Conservation (phyloP, 2,888 invertebrate genomes). For the Dione juno region DNA sequence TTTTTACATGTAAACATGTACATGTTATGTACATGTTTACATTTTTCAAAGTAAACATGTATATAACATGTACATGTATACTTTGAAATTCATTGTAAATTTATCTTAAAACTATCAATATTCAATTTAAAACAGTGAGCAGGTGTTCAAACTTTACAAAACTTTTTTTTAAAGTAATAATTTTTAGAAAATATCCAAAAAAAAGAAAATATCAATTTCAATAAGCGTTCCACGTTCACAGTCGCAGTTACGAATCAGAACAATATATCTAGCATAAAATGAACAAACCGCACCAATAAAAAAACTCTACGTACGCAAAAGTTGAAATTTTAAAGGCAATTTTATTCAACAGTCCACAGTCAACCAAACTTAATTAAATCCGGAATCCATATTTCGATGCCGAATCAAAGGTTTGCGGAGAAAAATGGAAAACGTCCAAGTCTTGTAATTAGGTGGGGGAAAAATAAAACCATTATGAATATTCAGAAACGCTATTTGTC, state of each 20-base stretch:
- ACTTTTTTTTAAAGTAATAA: not conserved
- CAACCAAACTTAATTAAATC: conserved; percentile 58
- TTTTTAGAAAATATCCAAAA: not conserved
- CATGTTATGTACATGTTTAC: too few species aligned
- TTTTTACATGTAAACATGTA: too few species aligned
- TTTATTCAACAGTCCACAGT: conserved; percentile 45
- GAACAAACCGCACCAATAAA: conserved; percentile 36
- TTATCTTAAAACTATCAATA: too few species aligned
- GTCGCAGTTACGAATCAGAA: conserved; percentile 24
- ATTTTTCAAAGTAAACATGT: too few species aligned
- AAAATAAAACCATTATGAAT: conserved; percentile 58
- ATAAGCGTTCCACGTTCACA: conserved; percentile 8
- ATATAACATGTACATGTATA: too few species aligned
- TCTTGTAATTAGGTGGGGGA: conserved; percentile 56
- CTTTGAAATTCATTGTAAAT: too few species aligned
- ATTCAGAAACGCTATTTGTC: conserved; percentile 53
- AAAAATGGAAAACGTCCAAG: conserved; percentile 60
- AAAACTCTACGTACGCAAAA: conserved; percentile 36
- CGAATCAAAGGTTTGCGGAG: conserved; percentile 57
- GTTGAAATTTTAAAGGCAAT: conserved; percentile 45
- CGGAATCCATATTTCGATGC: conserved; percentile 61
- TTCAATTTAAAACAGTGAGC: too few species aligned
- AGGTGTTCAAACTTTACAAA: not conserved
- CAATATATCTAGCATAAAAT: conserved; percentile 33
- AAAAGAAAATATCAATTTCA: conserved; percentile 1